Evolutionary conservation across 2,113 vertebrate species (phyloP).

Genomic region (Pelodiscus sinensis): DNA sequence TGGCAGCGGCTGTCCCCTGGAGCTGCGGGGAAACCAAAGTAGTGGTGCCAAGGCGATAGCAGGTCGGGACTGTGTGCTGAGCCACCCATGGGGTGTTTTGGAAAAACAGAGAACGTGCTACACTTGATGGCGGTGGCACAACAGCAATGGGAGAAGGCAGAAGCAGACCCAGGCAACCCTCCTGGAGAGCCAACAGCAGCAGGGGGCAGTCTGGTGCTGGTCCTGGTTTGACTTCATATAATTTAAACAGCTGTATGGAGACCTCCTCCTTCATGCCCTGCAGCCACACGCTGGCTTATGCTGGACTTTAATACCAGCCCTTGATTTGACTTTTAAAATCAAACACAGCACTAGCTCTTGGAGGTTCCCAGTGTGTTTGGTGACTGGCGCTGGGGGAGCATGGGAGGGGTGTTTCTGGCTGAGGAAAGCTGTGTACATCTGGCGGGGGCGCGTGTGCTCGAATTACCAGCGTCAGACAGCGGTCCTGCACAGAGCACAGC

Average conservation of each 20-base stretch:
- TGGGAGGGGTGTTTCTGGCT: accelerated
- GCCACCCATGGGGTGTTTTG: too few relatives aligned
- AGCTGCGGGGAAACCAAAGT: not conserved
- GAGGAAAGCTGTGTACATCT: not conserved
- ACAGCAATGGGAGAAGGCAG: not conserved
- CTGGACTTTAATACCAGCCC: accelerated
- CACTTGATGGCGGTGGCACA: not conserved
- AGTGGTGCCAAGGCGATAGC: not conserved
- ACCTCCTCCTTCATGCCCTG: not conserved
- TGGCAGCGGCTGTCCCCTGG: not conserved
- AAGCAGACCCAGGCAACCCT: not conserved
- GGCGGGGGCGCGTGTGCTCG: not conserved
- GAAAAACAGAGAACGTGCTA: not conserved
- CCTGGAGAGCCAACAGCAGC: not conserved
- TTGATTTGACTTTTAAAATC: not conserved
- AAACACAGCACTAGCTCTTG: accelerated
- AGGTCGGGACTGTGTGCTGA: not conserved
- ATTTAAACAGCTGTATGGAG: too few relatives aligned
- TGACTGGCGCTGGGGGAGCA: accelerated
- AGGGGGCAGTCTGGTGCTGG: not conserved
- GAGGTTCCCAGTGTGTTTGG: accelerated
- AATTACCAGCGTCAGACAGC: not conserved
- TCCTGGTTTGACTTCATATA: too few relatives aligned
- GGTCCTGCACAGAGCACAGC: not conserved
- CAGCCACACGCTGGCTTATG: not conserved